phyloP scores from a whole-genome alignment of 2,888 invertebrate species.

The Syrista parreyssii region DNA sequence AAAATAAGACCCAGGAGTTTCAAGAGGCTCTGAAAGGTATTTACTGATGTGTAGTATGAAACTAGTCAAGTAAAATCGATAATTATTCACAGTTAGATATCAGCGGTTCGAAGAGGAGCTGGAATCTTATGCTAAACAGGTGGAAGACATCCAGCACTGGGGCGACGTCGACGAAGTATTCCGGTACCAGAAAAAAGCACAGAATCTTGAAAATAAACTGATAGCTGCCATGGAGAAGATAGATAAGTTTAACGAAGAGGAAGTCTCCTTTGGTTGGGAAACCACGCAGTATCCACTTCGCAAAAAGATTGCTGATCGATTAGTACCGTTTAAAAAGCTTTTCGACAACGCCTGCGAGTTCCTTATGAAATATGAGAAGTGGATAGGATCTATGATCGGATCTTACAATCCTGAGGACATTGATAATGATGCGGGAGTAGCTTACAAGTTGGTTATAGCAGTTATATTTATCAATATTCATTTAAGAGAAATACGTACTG shows the following conservation, averaged over 20 bases:
- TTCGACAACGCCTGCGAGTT: constrained; percentile 91
- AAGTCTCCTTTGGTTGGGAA: constrained; percentile 89
- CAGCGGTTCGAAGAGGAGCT: constrained; percentile 86
- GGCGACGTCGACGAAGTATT: constrained; percentile 86
- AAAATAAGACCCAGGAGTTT: constrained; percentile 85
- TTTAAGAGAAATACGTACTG: not conserved
- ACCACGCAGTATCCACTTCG: constrained; percentile 89
- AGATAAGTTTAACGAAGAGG: constrained; percentile 93
- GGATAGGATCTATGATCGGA: constrained; percentile 85
- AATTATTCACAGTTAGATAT: constrained; percentile 70
- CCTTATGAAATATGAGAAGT: constrained; percentile 81
- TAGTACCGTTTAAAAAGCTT: constrained; percentile 86
- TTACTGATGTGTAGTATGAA: not conserved
- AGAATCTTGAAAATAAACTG: constrained; percentile 80
- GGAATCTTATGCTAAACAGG: constrained; percentile 81
- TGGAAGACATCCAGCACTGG: constrained; percentile 86
- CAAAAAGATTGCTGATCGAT: constrained; percentile 80
- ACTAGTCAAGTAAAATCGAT: not conserved
- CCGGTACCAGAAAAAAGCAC: constrained; percentile 84
- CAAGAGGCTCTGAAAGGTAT: constrained; percentile 80
- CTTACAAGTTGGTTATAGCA: constrained; percentile 45
- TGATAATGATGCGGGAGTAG: constrained; percentile 80
- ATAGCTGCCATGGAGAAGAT: constrained; percentile 82
- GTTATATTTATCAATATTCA: not conserved
- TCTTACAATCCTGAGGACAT: constrained; percentile 91